A percentile compares a stretch with the other conserved stretches of the same genome.
Evolutionary conservation across 2,113 vertebrate genomes (phyloP).

Genomic region (Perca flavescens): DNA sequence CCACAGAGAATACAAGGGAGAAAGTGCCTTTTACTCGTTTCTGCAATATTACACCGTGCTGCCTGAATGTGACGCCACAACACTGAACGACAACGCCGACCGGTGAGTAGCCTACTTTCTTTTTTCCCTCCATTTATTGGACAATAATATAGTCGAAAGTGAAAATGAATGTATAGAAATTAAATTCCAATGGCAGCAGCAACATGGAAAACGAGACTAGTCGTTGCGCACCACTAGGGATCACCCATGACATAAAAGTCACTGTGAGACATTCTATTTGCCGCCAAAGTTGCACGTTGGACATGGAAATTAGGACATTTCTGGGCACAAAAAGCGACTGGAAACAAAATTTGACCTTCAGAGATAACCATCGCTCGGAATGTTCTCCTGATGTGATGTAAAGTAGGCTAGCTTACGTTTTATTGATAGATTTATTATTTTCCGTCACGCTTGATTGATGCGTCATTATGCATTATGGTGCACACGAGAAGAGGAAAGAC

Average conservation of each 20-base stretch:
- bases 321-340: not conserved
- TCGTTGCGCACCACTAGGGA: not conserved
- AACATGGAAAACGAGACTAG: not conserved
- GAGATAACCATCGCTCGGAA: no score
- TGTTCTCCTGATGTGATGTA: not conserved
- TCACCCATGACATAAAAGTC: not conserved
- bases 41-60: not conserved
- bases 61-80: slow-evolving; percentile 51
- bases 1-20: slow-evolving; percentile 14
- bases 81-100: slow-evolving; percentile 18
- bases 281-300: not conserved
- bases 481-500: not conserved
- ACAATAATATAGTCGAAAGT: not conserved
- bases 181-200: not conserved
- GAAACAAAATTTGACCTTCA: not conserved
- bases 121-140: no score
- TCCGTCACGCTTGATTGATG: not conserved
- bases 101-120: slow-evolving; percentile 32
- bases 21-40: slow-evolving; percentile 1
- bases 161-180: not conserved
- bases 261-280: not conserved
- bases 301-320: not conserved
- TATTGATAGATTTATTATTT: not conserved
- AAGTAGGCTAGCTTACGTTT: no score
- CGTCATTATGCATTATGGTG: not conserved